Evolutionary conservation across 2,797 vertebrate species (phyloP).

Genomic region (Intellagama lesueurii): DNA sequence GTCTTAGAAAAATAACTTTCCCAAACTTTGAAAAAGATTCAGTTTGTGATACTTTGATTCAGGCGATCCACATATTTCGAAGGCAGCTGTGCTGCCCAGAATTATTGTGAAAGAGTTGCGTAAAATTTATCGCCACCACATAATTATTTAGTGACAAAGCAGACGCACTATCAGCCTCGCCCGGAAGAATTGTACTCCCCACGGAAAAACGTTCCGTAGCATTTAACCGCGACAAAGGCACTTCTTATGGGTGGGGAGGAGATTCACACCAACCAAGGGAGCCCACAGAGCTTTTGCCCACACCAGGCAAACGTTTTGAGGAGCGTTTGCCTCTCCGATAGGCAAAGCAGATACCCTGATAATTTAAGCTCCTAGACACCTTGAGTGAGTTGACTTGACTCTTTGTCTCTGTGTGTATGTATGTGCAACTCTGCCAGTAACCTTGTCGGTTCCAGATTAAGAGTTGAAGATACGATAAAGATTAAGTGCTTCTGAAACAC

Average conservation of each 20-base stretch:
- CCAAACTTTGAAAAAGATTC: neutral
- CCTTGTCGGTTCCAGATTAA: conserved; percentile 21
- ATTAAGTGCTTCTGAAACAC: too few relatives aligned
- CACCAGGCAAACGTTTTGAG: neutral
- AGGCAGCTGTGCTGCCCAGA: neutral
- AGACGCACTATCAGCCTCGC: neutral
- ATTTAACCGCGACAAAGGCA: neutral
- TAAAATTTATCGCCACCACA: neutral
- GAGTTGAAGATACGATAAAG: neutral
- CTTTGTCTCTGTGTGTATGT: too few relatives aligned
- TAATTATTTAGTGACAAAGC: neutral
- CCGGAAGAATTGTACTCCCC: too few relatives aligned
- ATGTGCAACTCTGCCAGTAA: too few relatives aligned
- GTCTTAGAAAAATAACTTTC: neutral
- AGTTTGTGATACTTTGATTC: neutral
- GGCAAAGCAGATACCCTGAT: neutral
- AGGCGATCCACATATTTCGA: neutral
- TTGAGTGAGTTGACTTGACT: neutral
- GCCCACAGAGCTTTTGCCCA: neutral
- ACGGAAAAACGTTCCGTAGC: neutral
- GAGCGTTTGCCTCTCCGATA: neutral
- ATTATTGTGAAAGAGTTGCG: neutral
- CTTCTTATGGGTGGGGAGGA: neutral
- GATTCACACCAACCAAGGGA: neutral
- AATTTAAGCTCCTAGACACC: accelerated